Evolutionary conservation across 2,888 invertebrate genomes (phyloP).

Genomic region (Lacanobia oleracea): DNA sequence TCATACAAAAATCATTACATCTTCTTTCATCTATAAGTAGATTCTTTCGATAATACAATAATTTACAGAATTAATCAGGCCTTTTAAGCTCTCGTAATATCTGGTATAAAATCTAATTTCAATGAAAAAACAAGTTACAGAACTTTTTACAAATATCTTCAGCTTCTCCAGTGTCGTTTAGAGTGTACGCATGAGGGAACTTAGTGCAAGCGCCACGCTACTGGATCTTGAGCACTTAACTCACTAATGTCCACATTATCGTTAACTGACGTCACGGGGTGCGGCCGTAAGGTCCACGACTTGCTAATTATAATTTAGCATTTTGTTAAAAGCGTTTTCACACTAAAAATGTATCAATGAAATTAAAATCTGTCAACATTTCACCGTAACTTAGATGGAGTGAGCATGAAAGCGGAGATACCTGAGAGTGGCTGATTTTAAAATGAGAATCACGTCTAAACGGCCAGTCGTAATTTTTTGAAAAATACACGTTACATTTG

Average conservation of each 20-base stretch:
- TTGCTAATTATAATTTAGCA: background rate
- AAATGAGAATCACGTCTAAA: too few species aligned
- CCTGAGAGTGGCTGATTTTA: too few species aligned
- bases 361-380: too few species aligned
- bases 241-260: slow-evolving; percentile 21
- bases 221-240: slow-evolving; percentile 24
- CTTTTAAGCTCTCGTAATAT: background rate
- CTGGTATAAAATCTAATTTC: background rate
- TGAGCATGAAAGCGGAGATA: too few species aligned
- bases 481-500: too few species aligned
- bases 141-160: background rate
- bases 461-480: too few species aligned
- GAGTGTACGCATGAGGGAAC: background rate
- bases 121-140: background rate
- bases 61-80: background rate
- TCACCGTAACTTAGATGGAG: too few species aligned
- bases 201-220: slow-evolving; percentile 25
- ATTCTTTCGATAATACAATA: too few species aligned
- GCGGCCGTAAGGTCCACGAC: slow-evolving; percentile 10
- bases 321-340: background rate
- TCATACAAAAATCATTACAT: background rate
- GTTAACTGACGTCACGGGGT: slow-evolving; percentile 13
- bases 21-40: background rate
- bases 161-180: slow-evolving; percentile 12
- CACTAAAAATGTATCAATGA: background rate